A percentile compares a stretch with the other conserved stretches of the same genome.
These are phyloP conservation scores for Pygoscelis antarcticus DNA, from an alignment of 2,113 vertebrate genomes.

Conservation along the genomic window DNA sequence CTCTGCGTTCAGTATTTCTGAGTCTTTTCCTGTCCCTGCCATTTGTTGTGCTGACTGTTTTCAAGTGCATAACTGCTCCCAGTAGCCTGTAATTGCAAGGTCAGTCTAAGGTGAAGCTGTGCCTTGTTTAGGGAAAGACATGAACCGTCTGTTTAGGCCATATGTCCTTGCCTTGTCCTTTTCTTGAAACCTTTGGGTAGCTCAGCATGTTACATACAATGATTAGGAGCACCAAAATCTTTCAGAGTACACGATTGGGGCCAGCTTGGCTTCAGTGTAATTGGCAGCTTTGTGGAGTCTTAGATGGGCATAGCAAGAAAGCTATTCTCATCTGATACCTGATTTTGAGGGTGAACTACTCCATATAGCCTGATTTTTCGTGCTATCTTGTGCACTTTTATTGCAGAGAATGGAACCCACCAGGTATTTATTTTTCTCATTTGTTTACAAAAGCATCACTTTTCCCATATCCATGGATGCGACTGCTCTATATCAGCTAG, in stretches of 20 bases:
- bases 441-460: neutral
- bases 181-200: constrained; percentile 6
- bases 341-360: neutral
- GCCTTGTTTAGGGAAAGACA: neutral
- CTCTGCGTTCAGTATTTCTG: neutral
- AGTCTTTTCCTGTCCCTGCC: neutral
- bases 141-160: neutral
- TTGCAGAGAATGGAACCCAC: neutral
- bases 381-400: neutral
- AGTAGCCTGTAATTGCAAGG: constrained; percentile 66
- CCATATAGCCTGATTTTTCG: neutral
- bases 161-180: constrained; percentile 24
- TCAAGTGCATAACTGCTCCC: constrained; percentile 36
- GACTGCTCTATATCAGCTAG: neutral
- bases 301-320: neutral
- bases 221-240: neutral
- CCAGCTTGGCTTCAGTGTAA: neutral
- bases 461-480: neutral
- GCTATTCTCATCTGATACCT: neutral
- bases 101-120: constrained; percentile 45
- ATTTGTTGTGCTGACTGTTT: constrained; percentile 3
- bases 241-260: neutral
- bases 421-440: neutral
- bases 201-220: neutral
- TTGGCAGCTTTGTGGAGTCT: neutral